Base-by-base conservation (phyloP, 2,113 vertebrate genomes). In the Gambusia affinis region DNA sequence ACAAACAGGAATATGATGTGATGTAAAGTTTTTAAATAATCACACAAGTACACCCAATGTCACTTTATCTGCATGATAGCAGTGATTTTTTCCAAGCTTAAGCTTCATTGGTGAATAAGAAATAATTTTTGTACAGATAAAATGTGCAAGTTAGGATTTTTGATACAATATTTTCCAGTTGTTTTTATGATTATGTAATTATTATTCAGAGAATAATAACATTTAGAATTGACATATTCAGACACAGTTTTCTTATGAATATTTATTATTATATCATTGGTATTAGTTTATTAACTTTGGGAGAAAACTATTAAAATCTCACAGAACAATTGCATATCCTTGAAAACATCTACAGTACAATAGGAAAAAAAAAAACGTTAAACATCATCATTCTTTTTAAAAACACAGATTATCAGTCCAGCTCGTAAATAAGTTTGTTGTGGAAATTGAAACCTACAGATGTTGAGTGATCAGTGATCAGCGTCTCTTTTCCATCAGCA, bases 391-490 rank as follows among this genome's bases (percentile, higher is more conserved):
- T 24, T 69, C 14, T 4, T 28, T 47, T 39, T 27, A 24, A 24
- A 4, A 8, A 51, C 30, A n/a, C 37, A 31, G 29, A 42, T 28
- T 51, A n/a, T 91, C 87, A 99, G 87, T 99, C 97, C 78, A 99
- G 79, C 17, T 97, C 95, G 33, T 94, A 99, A 1, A 97, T 84
- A 81, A 97, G 76, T 1, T 93, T 17, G 85, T 96, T 99, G 31
- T 96, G 94, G 72, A 99, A 96, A 7, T 1, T 4, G 2, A 98
- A 74, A 1, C 94, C 92, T 70, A 96, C 96, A 0, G 60, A 91
- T 0, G 96, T 97, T 0, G 83, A 73, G 27, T 98, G 96, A 4
- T 96, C 91, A 5, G 82, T 78, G n/a, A 95, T 67, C 24, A 95
- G 7, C 1, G 60, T 84, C 76, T 92, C 91, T 3, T 88, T 95